Evolutionary conservation across 2,797 vertebrate genomes (phyloP).

Genomic region (Echeneis naucrates): DNA sequence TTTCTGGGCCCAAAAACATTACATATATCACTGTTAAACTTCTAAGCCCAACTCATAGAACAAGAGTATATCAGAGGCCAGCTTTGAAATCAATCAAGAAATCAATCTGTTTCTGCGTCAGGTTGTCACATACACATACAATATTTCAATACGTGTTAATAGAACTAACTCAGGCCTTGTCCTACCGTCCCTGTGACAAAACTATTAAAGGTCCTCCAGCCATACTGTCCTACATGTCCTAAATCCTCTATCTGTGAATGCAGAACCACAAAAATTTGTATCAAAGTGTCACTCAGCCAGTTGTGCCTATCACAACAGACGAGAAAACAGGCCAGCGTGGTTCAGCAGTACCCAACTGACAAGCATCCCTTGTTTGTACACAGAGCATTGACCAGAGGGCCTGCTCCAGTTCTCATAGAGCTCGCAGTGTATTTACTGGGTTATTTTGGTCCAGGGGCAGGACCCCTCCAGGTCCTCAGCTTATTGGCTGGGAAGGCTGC

Average conservation of each 20-base stretch:
- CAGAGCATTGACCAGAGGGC: constrained; percentile 73
- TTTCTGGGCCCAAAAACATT: neutral
- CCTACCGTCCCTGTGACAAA: constrained; percentile 5
- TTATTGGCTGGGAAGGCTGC: constrained; percentile 71
- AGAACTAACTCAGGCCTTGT: neutral
- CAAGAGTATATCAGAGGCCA: neutral
- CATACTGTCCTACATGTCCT: neutral
- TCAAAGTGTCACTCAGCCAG: constrained; percentile 56
- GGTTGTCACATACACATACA: constrained; percentile 8
- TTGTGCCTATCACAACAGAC: constrained; percentile 66
- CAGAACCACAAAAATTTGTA: constrained; percentile 49
- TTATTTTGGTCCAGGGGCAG: constrained; percentile 80
- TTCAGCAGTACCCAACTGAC: constrained; percentile 69
- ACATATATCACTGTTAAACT: too few species aligned
- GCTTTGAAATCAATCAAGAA: constrained; percentile 14
- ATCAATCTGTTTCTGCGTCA: neutral
- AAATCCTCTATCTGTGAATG: constrained; percentile 27
- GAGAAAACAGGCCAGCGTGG: constrained; percentile 60
- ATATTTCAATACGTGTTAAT: neutral
- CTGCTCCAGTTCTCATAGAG: constrained; percentile 76
- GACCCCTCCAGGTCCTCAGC: constrained; percentile 57
- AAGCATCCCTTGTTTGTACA: constrained; percentile 82
- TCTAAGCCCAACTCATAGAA: neutral
- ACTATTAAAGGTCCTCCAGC: constrained; percentile 10
- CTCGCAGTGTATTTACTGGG: constrained; percentile 84